Conservation (phyloP, 2,888 invertebrate species). For the Lamellibrachia columna region DNA sequence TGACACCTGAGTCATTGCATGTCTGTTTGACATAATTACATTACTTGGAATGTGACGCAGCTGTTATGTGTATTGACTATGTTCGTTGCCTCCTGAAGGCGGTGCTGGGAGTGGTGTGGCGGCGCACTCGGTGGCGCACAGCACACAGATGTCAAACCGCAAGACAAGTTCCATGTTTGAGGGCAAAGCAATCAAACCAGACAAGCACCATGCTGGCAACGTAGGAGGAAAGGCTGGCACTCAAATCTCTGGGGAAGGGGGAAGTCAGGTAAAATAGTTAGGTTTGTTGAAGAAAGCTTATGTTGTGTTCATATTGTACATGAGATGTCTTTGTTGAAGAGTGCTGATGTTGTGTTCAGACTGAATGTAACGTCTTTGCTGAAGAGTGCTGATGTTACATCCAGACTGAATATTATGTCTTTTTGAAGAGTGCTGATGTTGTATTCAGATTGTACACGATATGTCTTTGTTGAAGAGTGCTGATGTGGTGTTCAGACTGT, state of each 20-base stretch:
- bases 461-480: too few relatives aligned
- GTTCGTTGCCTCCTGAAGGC: not conserved
- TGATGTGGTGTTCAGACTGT: too few relatives aligned
- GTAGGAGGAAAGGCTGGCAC: slow-evolving; percentile 49
- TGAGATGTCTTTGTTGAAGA: not conserved
- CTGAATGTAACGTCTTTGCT: too few relatives aligned
- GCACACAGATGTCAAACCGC: slow-evolving; percentile 50
- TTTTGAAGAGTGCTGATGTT: too few relatives aligned
- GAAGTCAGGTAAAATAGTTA: slow-evolving; percentile 55
- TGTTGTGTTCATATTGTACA: too few relatives aligned
- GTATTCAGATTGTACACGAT: too few relatives aligned
- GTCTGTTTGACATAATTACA: not conserved
- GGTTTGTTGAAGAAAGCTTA: not conserved
- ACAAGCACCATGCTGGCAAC: slow-evolving; percentile 52
- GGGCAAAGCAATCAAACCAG: slow-evolving; percentile 44
- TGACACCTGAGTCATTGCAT: not conserved
- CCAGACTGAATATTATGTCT: too few relatives aligned
- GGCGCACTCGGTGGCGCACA: slow-evolving; percentile 43
- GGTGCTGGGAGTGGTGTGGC: slow-evolving; percentile 27
- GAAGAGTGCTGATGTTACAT: too few relatives aligned
- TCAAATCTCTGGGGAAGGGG: slow-evolving; percentile 55
- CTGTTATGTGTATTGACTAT: not conserved
- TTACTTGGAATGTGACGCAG: too few relatives aligned
- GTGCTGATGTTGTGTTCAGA: not conserved
- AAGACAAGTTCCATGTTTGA: slow-evolving; percentile 62